Conservation (phyloP, 2,888 invertebrate species). For the Acrobasis repandana region DNA sequence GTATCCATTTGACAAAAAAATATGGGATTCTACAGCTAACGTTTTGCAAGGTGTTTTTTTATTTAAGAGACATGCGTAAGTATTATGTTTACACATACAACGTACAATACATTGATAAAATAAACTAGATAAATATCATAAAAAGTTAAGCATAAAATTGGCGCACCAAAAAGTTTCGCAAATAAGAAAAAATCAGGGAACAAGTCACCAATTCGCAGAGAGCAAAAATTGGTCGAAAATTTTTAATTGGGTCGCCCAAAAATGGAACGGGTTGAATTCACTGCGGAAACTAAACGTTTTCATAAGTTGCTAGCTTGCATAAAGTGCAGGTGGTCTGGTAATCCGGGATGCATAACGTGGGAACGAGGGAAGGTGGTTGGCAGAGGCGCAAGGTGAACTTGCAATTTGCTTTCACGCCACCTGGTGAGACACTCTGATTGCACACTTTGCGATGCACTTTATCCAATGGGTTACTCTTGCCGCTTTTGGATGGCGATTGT, state of each 20-base stretch:
- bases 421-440: conserved; percentile 38
- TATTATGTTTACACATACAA: too few relatives aligned
- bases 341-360: conserved; percentile 22
- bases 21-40: too few relatives aligned
- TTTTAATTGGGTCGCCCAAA: conserved; percentile 14
- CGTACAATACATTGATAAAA: not conserved
- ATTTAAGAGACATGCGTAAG: too few relatives aligned
- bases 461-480: conserved; percentile 18
- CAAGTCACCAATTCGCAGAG: not conserved
- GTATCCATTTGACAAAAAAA: too few relatives aligned
- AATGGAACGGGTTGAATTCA: conserved; percentile 15
- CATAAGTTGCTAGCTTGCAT: conserved; percentile 19
- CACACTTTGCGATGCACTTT: conserved; percentile 22
- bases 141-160: not conserved
- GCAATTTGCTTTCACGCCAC: conserved; percentile 64
- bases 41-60: too few relatives aligned
- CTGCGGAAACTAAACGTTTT: conserved; percentile 17
- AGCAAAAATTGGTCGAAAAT: conserved; percentile 5
- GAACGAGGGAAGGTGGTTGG: conserved; percentile 14
- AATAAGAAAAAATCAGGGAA: not conserved
- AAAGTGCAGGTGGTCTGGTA: conserved; percentile 20
- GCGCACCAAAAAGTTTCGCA: not conserved
- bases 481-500: conserved; percentile 9
- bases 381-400: conserved; percentile 52
- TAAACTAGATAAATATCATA: not conserved